phyloP scores from a whole-genome alignment of 2,113 vertebrate species.

The Collichthys lucidus region DNA sequence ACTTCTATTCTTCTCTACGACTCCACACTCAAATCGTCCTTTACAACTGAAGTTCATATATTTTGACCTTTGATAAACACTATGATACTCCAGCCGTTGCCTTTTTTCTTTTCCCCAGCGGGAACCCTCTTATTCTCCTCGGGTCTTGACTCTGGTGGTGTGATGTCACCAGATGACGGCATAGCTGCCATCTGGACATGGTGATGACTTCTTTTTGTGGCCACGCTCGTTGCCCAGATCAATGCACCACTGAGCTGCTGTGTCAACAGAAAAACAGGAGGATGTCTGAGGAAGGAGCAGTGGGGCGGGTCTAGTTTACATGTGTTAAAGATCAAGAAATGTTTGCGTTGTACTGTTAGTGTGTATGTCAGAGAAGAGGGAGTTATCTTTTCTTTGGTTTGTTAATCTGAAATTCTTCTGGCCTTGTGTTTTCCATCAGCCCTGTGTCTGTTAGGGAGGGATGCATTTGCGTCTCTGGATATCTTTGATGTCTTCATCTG shows the following conservation, averaged over 20 bases:
- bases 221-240: slow-evolving; percentile 46
- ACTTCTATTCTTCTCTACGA: background rate
- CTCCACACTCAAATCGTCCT: background rate
- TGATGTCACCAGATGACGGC: slow-evolving; percentile 73
- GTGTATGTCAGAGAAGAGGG: background rate
- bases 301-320: slow-evolving; percentile 4
- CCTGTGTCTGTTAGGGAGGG: background rate
- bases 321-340: slow-evolving; percentile 4
- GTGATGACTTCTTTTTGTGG: slow-evolving; percentile 69
- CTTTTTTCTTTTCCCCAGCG: slow-evolving; percentile 23
- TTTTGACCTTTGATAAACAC: background rate
- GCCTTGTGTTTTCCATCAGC: background rate
- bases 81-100: background rate
- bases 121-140: slow-evolving; percentile 30
- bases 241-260: slow-evolving; percentile 55
- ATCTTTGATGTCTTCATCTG: slow-evolving; percentile 8
- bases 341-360: background rate
- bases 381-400: slow-evolving; percentile 3
- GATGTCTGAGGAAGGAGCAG: slow-evolving; percentile 16
- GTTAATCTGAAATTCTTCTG: background rate
- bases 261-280: slow-evolving; percentile 63
- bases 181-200: slow-evolving; percentile 72
- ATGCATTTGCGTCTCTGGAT: background rate
- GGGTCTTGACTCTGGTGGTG: slow-evolving; percentile 50
- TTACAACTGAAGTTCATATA: background rate